phyloP scores from a whole-genome alignment of 2,797 vertebrate species.

The Parauchenoglanis ngamensis region DNA sequence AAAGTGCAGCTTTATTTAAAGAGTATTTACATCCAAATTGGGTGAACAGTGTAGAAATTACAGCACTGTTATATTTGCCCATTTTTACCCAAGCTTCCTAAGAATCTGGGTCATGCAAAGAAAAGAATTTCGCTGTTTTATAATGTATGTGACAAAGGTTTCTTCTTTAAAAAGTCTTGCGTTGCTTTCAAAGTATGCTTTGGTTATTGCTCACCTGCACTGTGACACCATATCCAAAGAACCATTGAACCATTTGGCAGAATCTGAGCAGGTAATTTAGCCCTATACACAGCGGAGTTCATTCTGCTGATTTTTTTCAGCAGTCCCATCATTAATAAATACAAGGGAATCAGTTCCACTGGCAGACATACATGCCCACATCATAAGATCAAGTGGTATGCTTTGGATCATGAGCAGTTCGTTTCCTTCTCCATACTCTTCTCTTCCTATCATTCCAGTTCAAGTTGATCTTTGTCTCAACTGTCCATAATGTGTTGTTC shows the following conservation, averaged over 20 bases:
- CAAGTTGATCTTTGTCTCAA: neutral
- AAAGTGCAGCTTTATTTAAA: neutral
- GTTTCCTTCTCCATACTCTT: neutral
- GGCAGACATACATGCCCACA: neutral
- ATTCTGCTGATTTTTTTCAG: neutral
- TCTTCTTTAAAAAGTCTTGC: neutral
- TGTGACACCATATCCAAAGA: conserved; percentile 1
- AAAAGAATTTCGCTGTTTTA: neutral
- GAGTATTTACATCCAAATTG: neutral
- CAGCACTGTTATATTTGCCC: neutral
- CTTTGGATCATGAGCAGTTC: neutral
- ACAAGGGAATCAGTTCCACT: neutral
- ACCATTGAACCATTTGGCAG: neutral
- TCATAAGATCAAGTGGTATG: neutral
- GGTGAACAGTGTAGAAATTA: neutral
- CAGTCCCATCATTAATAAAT: neutral
- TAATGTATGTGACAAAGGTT: neutral
- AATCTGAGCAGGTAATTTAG: neutral
- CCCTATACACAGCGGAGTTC: neutral
- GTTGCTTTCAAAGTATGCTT: neutral
- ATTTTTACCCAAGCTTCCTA: neutral
- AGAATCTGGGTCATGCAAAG: neutral
- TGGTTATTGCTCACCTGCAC: conserved; percentile 15
- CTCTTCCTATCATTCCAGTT: neutral
- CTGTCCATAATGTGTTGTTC: neutral